Evolutionary conservation across 2,888 invertebrate genomes (phyloP).

Genomic region (Desoria tigrina): DNA sequence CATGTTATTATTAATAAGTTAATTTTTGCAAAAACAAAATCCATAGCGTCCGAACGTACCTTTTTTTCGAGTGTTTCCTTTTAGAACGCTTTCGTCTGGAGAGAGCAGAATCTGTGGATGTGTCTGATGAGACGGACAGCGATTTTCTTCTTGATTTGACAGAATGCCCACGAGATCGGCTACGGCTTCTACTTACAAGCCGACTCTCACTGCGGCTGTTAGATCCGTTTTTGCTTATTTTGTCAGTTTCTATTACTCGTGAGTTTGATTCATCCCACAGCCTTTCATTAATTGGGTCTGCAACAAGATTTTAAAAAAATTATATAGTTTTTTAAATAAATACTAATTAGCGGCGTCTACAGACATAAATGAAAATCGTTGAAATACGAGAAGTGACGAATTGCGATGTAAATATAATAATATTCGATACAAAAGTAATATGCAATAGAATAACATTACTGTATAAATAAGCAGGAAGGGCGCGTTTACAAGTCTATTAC

Average conservation of each 20-base stretch:
- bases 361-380: too few species aligned
- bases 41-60: conserved; percentile 15
- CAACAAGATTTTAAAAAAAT: too few species aligned
- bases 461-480: too few species aligned
- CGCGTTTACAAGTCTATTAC: too few species aligned
- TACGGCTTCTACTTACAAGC: conserved; percentile 29
- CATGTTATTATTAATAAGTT: background rate
- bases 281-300: background rate
- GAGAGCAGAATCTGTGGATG: conserved; percentile 27
- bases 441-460: too few species aligned
- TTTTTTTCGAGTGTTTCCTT: conserved; percentile 44
- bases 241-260: background rate
- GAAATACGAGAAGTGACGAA: too few species aligned
- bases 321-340: conserved; percentile 1
- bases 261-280: background rate
- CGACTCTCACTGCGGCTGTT: conserved; percentile 23
- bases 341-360: background rate
- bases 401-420: too few species aligned
- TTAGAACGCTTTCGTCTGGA: conserved; percentile 42
- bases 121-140: conserved; percentile 15
- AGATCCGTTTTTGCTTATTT: conserved; percentile 19
- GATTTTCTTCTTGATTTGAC: conserved; percentile 10
- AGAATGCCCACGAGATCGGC: conserved; percentile 22
- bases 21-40: background rate
- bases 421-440: too few species aligned